These are phyloP conservation scores for Rhipidura dahli DNA, from an alignment of 2,113 vertebrate species.

Conservation along the genomic window DNA sequence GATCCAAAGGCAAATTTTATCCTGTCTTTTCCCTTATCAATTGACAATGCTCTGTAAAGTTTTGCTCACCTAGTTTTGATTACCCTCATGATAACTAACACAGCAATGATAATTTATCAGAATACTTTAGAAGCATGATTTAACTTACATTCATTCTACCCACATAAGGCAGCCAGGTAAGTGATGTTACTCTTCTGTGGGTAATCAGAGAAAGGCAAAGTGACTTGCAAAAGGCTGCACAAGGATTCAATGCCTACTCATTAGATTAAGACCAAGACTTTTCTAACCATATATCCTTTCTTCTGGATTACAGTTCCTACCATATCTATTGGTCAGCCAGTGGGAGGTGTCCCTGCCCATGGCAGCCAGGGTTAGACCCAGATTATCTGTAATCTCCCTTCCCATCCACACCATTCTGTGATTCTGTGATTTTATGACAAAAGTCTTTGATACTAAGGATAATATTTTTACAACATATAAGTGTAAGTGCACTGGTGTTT, in stretches of 20 bases:
- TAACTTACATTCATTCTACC: background rate
- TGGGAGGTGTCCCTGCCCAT: too few relatives aligned
- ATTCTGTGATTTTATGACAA: background rate
- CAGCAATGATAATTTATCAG: background rate
- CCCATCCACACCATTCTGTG: background rate
- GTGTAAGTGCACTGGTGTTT: background rate
- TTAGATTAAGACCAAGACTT: background rate
- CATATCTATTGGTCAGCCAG: background rate
- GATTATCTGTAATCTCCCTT: background rate
- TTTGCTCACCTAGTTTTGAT: background rate
- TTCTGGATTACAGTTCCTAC: background rate
- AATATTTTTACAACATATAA: background rate
- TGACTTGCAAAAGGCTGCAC: background rate
- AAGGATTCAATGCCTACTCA: background rate
- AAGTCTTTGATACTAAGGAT: background rate
- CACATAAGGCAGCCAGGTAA: background rate
- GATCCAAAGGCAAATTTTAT: background rate
- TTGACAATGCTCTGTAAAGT: background rate
- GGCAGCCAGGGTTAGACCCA: fast-evolving
- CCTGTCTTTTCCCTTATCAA: background rate
- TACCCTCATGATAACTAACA: background rate
- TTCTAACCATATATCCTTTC: background rate
- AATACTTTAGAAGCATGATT: background rate
- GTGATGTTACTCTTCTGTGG: background rate
- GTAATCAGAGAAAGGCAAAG: background rate